phyloP scores from a whole-genome alignment of 2,797 vertebrate species.

The Halcyon chelicuti region DNA sequence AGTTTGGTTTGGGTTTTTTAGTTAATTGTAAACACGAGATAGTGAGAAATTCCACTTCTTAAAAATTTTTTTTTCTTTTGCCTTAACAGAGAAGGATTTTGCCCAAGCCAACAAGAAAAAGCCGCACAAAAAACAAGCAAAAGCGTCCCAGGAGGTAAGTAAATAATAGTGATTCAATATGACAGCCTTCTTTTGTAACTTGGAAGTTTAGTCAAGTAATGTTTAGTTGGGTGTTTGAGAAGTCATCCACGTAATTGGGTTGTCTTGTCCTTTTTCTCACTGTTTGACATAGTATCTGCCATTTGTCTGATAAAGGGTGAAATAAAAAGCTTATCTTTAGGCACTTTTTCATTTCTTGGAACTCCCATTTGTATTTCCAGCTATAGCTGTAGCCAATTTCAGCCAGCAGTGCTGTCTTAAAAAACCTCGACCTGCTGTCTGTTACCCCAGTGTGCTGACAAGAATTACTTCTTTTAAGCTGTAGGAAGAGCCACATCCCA shows the following conservation, averaged over 20 bases:
- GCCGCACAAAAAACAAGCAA: slow-evolving; percentile 97
- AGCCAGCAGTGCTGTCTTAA: background rate
- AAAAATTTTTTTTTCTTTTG: background rate
- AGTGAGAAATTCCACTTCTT: background rate
- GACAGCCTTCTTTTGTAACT: background rate
- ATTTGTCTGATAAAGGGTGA: background rate
- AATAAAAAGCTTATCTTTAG: background rate
- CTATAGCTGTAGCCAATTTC: background rate
- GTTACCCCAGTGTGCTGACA: background rate
- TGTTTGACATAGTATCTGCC: background rate
- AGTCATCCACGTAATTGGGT: background rate
- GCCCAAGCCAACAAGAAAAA: slow-evolving; percentile 98
- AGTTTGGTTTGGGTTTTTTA: background rate
- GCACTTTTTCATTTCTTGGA: background rate
- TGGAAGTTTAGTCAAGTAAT: background rate
- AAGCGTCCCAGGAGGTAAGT: slow-evolving; percentile 95
- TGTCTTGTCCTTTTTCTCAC: background rate
- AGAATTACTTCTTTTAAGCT: background rate
- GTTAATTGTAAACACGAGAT: background rate
- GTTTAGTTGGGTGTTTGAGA: background rate
- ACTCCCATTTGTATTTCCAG: background rate
- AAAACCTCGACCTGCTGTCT: background rate
- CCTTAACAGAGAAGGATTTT: slow-evolving; percentile 92
- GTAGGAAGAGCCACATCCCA: background rate
- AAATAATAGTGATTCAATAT: background rate